Base-by-base conservation (phyloP, 2,888 invertebrate species). In the Netelia virgata region DNA sequence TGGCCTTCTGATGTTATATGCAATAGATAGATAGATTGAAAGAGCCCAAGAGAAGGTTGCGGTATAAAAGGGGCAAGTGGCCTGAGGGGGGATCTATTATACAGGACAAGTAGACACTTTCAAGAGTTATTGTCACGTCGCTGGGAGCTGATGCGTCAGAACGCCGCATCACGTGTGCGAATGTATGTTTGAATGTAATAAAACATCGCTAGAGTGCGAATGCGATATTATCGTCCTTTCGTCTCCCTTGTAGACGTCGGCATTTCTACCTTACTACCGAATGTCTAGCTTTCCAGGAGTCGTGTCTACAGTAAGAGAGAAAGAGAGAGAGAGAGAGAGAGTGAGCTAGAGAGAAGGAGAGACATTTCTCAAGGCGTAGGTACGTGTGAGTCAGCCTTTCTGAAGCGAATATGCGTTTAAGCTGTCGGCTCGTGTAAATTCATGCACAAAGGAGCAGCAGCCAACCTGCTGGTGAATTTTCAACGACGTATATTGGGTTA, bases 71-170 rank as follows among this genome's bases (percentile, higher is more conserved):
- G 28, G 28, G 28, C 5, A 5, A 23, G 28, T 3, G 59, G 43
- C 14, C 10, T 43, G 11, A 16, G 55, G 50, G 57, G 16, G 55
- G 50, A 5, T 47, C 18, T 69, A 43, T 47, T 75, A 63, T 69
- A 53, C 77, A 76, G 59, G 66, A 20, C 10, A 20, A 47, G 28
- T 23, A 66, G 70, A 80, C 72, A 72, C 73, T 43, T 28, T 16
- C 14, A 80, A 76, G 83, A 84, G 72, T 80, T 84, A 80, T 80
- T 63, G 80, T 80, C 72, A 80, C 28, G 76, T 84, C 72, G 76
- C 47, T 75, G 55, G 53, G 23, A 53, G 59, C 76, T 63, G 64
- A 76, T 77, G 80, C 80, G 72, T 84, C 83, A 76, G 72, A 84
- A 80, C 80, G 72, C 61, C 72, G 55, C 70, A 72, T 23, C 1